Evolutionary conservation across 2,797 vertebrate genomes (phyloP), one percentile per base, ranked within the genome.

Genomic region (Malacoctenus gilli): DNA sequence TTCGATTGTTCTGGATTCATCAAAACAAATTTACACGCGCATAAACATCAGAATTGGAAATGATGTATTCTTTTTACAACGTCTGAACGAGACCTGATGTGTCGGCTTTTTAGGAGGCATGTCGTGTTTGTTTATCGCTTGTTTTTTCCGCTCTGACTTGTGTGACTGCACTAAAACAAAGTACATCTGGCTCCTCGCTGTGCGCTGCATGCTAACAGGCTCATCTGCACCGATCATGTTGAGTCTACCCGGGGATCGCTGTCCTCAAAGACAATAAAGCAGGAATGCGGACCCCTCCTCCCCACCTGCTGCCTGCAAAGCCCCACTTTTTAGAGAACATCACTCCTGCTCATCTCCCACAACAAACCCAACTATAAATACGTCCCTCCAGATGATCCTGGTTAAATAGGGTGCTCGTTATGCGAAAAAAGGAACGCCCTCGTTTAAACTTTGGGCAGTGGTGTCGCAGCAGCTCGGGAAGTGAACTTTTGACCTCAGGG

Each of bases 231-330:
- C 8, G 14, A 14, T 38, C 4, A 0, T 41, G 5, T 36, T 64
- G 20, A 35, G 11, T 43, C 8, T 11, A 25, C 36, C 44, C 31
- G 2, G 14, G 22, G 13, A 41, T 43, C 18, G 8, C 20, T 34
- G 14, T 42, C 22, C 52, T 15, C 20, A 43, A 6, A 37, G 20
- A 54, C 21, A 42, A 37, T 41, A n/a, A 32, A 15, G 18, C 28
- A 25, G 55, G 37, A 56, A 59, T 41, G 52, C 15, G 3, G 35
- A 1, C 0, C 28, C 48, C 34, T 10, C 15, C 23, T 25, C 43
- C 19, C 42, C 64, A 70, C 40, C 59, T 52, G 42, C 57, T 22
- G 7, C 28, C 36, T 46, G 49, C 11, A 22, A 47, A 44, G 32
- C 54, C 13, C 10, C 2, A 16, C 48, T 55, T 52, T 37, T 32